phyloP scores from a whole-genome alignment of 2,888 invertebrate genomes.

The Papilio gigon region DNA sequence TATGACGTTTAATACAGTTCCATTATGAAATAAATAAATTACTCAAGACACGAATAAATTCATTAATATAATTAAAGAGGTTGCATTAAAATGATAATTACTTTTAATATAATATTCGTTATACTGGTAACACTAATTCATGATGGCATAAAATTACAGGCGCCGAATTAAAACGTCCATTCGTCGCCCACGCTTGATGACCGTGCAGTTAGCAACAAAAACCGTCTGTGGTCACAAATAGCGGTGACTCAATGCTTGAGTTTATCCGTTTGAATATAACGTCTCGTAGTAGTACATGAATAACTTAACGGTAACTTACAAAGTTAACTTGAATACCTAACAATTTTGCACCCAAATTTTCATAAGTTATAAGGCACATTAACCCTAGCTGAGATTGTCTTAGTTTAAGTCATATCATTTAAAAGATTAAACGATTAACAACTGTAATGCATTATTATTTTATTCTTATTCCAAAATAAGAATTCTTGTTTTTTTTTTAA shows the following conservation, averaged over 20 bases:
- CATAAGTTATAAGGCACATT: too few relatives aligned
- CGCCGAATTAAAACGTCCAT: constrained; percentile 61
- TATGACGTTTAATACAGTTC: too few relatives aligned
- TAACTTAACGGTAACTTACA: constrained; percentile 15
- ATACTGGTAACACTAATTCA: not conserved
- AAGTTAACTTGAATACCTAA: not conserved
- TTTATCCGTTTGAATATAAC: constrained; percentile 35
- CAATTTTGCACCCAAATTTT: not conserved
- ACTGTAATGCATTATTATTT: too few relatives aligned
- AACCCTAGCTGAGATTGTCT: not conserved
- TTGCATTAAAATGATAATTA: too few relatives aligned
- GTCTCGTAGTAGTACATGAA: constrained; percentile 2
- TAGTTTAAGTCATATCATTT: not conserved
- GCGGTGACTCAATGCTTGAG: constrained; percentile 71
- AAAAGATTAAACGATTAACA: too few relatives aligned
- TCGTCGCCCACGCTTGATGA: constrained; percentile 61
- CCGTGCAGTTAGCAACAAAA: constrained; percentile 66
- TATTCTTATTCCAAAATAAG: too few relatives aligned
- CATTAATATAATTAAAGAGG: too few relatives aligned
- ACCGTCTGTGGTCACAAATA: constrained; percentile 70
- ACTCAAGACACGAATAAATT: too few relatives aligned
- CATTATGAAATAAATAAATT: too few relatives aligned
- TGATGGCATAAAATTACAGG: not conserved
- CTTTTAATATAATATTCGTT: not conserved
- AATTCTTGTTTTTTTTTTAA: too few relatives aligned